phyloP scores from a whole-genome alignment of 2,888 invertebrate species.

The Seira musarum region DNA sequence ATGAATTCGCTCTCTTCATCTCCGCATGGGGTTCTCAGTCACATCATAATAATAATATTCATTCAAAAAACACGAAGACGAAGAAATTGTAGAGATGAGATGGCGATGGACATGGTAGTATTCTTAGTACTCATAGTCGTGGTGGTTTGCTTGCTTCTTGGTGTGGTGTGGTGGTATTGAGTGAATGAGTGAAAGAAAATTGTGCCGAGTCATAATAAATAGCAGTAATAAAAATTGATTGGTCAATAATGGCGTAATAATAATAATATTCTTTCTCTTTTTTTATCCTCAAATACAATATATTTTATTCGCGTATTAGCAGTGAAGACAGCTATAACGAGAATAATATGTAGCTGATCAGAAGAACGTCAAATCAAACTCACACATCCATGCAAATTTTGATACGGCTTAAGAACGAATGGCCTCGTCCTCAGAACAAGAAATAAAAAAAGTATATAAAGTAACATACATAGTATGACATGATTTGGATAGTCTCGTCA shows the following conservation, averaged over 20 bases:
- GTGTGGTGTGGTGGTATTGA: not conserved
- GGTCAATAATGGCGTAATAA: slow-evolving; percentile 59
- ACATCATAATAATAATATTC: slow-evolving; percentile 11
- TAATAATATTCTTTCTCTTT: slow-evolving; percentile 40
- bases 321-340: slow-evolving; percentile 17
- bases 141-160: too few species aligned
- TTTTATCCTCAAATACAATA: slow-evolving; percentile 1
- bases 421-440: not conserved
- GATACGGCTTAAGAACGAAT: slow-evolving; percentile 4
- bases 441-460: not conserved
- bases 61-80: not conserved
- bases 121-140: too few species aligned
- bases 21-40: slow-evolving; percentile 27
- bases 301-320: slow-evolving; percentile 18
- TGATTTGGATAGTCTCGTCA: not conserved
- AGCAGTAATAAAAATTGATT: slow-evolving; percentile 59
- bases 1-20: slow-evolving; percentile 33
- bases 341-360: slow-evolving; percentile 14
- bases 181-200: slow-evolving; percentile 41
- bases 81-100: not conserved
- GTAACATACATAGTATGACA: slow-evolving; percentile 11
- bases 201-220: slow-evolving; percentile 58
- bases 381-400: not conserved
- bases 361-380: not conserved
- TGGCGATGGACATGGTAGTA: too few species aligned